Evolutionary conservation across 2,113 vertebrate genomes (phyloP), one percentile per base, ranked within the genome.

Genomic region (Scytalopus superciliaris): DNA sequence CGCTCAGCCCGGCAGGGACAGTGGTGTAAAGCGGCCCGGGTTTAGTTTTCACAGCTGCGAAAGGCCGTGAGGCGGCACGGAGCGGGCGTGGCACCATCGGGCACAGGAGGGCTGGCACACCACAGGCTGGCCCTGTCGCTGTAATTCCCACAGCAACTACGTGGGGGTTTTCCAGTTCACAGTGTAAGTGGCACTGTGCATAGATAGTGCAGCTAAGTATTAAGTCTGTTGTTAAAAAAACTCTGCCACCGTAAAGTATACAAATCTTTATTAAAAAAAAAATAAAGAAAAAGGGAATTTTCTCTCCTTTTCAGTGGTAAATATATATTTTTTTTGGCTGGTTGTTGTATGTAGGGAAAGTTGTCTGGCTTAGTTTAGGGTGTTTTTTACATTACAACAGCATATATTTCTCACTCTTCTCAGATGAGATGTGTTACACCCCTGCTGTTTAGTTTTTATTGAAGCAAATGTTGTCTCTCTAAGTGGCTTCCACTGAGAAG

Each of bases 51-150:
- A 10, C 8, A 4, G 52, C 18, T 19, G 80, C 7, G 10, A 13
- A 25, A 19, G 28, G 47, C 52, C 14, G 64, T 0, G 37, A 14
- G 4, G 12, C 16, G 17, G 64, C 44, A 19, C 24, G 2, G 40
- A 7, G 19, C 12, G 60, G 19, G 17, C 13, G 3, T 1, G 50
- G 59, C 1, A 21, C 25, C 7, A 52, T 15, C 50, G 14, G 40
- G 45, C 35, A 44, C 11, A 19, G 25, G 45, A 7, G 22, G 11
- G 37, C 27, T 7, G 1, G 22, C 42, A 23, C 0, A 0, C 16
- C 7, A 0, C 4, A 8, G 13, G 2, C 57, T 8, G 7, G 6
- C 19, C 35, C 14, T 4, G 3, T 9, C 19, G 40, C n/a, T 74
- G 33, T 7, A 47, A 47, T 18, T 15, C 6, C 40, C 22, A n/a